Conservation (phyloP, 2,888 invertebrate genomes). For the Eueremaeus valkanovi region DNA sequence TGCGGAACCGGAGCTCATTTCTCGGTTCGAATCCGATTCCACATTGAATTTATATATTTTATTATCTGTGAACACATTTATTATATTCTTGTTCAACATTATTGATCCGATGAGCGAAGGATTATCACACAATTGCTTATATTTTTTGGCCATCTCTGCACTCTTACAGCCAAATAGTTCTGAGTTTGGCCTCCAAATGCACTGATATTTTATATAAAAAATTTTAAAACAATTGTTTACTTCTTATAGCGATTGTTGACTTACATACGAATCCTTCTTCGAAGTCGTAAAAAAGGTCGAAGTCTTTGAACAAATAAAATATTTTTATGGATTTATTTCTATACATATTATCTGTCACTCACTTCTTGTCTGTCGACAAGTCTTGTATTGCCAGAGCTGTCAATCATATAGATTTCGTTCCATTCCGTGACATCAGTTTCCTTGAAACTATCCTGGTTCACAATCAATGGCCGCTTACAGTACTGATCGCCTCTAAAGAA, state of each 20-base stretch:
- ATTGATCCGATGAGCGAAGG: not conserved
- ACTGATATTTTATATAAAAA: not conserved
- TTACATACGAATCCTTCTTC: not conserved
- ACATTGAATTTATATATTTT: not conserved
- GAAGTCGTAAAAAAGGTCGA: not conserved
- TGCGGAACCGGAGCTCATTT: not conserved
- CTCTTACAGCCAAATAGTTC: not conserved
- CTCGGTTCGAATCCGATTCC: not conserved
- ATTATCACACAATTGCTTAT: not conserved
- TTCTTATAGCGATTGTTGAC: not conserved
- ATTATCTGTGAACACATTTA: not conserved
- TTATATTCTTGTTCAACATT: not conserved
- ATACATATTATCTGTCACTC: not conserved
- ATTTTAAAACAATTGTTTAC: not conserved
- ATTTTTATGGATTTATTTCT: not conserved
- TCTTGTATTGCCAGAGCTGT: not conserved
- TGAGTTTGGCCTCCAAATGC: not conserved
- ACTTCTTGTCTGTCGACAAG: not conserved
- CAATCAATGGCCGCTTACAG: not conserved
- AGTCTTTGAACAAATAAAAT: not conserved
- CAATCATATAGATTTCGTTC: not conserved
- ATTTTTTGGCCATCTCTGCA: not conserved
- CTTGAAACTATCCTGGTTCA: not conserved
- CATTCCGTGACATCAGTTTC: not conserved
- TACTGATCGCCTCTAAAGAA: conserved; percentile 4